phyloP scores from a whole-genome alignment of 92 coral and sea anemone species.

The Actinostola sp. region DNA sequence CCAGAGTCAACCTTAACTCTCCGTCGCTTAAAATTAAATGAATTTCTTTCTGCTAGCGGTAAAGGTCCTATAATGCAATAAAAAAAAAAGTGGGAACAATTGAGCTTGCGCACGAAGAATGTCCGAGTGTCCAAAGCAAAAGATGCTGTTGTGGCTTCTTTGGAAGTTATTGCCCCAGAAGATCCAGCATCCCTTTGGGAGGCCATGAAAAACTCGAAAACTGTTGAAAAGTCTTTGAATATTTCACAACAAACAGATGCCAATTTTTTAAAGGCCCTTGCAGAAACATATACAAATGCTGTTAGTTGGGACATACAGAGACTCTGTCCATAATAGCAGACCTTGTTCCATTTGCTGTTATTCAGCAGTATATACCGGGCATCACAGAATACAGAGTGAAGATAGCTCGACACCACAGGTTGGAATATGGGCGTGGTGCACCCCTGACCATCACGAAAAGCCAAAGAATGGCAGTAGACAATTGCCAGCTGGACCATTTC shows the following conservation, averaged over 20 bases:
- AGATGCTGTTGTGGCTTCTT: conserved; percentile 30
- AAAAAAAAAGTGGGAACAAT: conserved; percentile 32
- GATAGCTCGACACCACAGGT: conserved; percentile 31
- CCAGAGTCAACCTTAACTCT: neutral
- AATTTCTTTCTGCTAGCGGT: conserved; percentile 20
- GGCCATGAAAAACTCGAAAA: conserved; percentile 5
- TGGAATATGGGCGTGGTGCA: conserved; percentile 45
- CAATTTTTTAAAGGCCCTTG: conserved; percentile 1
- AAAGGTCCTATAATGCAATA: conserved; percentile 14
- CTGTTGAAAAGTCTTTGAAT: conserved; percentile 3
- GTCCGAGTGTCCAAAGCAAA: conserved; percentile 25
- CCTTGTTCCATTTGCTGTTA: neutral
- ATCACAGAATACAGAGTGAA: conserved; percentile 46
- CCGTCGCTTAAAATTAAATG: conserved; percentile 16
- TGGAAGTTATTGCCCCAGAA: conserved; percentile 34
- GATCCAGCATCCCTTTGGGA: conserved; percentile 22
- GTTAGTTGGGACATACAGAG: conserved; percentile 9
- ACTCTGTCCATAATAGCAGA: conserved; percentile 8
- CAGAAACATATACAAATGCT: conserved; percentile 10
- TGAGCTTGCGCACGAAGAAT: conserved; percentile 24
- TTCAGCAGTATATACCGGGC: conserved; percentile 44
- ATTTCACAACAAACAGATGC: neutral
- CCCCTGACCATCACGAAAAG: conserved; percentile 21
- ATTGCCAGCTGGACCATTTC: conserved; percentile 51
- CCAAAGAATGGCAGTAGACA: conserved; percentile 46